Percentiles rank a stretch among this genome's conserved stretches.
These are phyloP conservation scores for Fringilla coelebs DNA, from an alignment of 2,797 vertebrate genomes.

Conservation along the genomic window DNA sequence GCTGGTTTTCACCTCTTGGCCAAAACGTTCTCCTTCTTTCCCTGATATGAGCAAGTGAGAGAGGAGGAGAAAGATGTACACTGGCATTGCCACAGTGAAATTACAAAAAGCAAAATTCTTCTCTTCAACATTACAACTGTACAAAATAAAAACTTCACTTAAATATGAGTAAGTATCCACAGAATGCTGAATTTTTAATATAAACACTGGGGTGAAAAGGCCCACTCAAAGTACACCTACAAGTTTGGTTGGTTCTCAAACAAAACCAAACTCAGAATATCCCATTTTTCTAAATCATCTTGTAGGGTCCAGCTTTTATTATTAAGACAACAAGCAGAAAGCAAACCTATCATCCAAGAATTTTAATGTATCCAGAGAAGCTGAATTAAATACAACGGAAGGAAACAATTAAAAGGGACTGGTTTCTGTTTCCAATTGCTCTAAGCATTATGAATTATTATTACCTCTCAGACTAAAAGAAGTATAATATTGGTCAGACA, in stretches of 20 bases:
- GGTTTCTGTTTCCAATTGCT: slow-evolving; percentile 59
- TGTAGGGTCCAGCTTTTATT: slow-evolving; percentile 32
- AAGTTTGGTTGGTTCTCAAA: background rate
- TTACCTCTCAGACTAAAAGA: slow-evolving; percentile 24
- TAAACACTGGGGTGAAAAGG: rapidly evolving
- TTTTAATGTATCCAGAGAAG: slow-evolving; percentile 42
- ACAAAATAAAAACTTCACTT: background rate
- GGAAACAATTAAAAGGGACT: slow-evolving; percentile 68
- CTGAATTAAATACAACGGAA: slow-evolving; percentile 61
- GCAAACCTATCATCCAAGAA: slow-evolving; percentile 49
- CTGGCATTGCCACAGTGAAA: background rate
- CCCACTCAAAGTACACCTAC: background rate
- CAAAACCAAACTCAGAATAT: background rate
- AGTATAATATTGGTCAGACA: slow-evolving; percentile 15
- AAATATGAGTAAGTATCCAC: background rate
- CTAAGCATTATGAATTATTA: slow-evolving; percentile 50
- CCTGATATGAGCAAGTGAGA: background rate
- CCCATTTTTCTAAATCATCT: background rate
- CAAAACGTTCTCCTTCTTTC: background rate
- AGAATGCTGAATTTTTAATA: background rate
- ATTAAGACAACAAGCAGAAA: slow-evolving; percentile 41
- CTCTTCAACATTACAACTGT: background rate
- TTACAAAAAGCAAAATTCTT: background rate
- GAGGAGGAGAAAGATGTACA: background rate
- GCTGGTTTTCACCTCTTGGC: background rate